These are phyloP conservation scores for Balearica regulorum DNA, from an alignment of 2,797 vertebrate species.

Conservation along the genomic window DNA sequence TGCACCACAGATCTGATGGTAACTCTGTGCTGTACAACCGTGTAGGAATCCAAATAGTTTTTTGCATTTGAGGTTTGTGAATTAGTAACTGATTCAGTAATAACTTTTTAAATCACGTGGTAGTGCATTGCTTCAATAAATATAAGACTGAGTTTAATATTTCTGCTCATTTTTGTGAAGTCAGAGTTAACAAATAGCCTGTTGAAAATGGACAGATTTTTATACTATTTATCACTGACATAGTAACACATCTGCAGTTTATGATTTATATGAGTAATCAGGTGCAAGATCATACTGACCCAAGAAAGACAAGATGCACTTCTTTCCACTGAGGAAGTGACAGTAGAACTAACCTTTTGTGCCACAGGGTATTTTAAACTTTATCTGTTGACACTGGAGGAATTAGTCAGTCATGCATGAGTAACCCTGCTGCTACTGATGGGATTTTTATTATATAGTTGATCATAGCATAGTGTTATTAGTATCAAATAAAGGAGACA, in stretches of 20 bases:
- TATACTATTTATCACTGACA: neutral
- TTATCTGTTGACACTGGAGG: neutral
- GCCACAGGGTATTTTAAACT: constrained; percentile 19
- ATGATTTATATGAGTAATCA: constrained; percentile 1
- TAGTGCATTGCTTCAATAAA: neutral
- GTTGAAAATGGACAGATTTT: neutral
- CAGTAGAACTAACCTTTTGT: constrained; percentile 32
- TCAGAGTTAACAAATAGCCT: neutral
- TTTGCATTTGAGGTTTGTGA: neutral
- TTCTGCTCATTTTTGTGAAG: neutral
- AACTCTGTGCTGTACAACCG: neutral
- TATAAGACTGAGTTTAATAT: neutral
- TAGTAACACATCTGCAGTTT: neutral
- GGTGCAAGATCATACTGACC: neutral
- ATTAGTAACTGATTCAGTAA: neutral
- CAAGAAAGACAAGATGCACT: neutral
- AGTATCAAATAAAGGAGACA: constrained; percentile 17
- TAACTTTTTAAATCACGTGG: neutral
- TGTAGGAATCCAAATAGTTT: neutral
- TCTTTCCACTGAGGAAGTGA: neutral
- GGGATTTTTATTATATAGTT: constrained; percentile 11
- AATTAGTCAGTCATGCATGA: constrained; percentile 51
- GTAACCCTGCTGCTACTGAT: neutral
- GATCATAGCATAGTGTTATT: neutral
- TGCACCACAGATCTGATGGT: neutral